phyloP scores from a whole-genome alignment of 2,797 vertebrate species.

The Onychomys arenicola region DNA sequence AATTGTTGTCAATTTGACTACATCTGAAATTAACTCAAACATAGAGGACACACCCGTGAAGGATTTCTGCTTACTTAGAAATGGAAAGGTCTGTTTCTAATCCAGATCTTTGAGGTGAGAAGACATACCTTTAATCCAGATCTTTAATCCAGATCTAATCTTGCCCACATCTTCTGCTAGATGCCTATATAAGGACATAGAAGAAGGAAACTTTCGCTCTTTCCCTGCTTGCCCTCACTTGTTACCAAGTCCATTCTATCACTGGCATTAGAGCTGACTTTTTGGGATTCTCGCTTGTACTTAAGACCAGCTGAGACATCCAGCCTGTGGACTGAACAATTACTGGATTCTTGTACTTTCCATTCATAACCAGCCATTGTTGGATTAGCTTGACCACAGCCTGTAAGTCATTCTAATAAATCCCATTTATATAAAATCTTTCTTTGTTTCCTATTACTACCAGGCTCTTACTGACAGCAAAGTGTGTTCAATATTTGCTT shows the following conservation, averaged over 20 bases:
- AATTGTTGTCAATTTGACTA: background rate
- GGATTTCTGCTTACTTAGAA: background rate
- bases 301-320: background rate
- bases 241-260: background rate
- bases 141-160: background rate
- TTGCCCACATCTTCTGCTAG: background rate
- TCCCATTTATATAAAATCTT: background rate
- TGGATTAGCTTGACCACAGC: background rate
- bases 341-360: background rate
- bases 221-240: background rate
- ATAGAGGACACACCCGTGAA: background rate
- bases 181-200: background rate
- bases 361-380: background rate
- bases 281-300: background rate
- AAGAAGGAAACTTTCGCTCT: background rate
- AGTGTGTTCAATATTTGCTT: background rate
- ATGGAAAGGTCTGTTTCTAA: background rate
- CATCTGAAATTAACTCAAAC: background rate
- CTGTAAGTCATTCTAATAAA: background rate
- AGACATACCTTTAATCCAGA: background rate
- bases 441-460: constrained; percentile 10
- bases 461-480: constrained; percentile 1
- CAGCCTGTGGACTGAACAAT: background rate
- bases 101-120: background rate
- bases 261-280: background rate